Conservation (phyloP, 2,797 vertebrate genomes). For the Threskiornis aethiopicus region DNA sequence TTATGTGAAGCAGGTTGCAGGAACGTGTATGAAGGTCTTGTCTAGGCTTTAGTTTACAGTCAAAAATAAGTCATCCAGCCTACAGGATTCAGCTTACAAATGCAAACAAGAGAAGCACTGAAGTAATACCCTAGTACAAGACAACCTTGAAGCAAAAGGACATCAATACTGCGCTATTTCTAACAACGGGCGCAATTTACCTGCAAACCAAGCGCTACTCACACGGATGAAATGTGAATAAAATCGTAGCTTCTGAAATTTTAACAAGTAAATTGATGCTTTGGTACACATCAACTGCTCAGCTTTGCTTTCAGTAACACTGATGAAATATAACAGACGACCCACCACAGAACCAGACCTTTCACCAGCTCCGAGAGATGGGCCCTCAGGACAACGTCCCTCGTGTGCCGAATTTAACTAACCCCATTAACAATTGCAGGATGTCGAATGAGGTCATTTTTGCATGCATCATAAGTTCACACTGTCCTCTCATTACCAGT, state of each 20-base stretch:
- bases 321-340: not conserved
- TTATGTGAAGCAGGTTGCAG: not conserved
- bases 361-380: not conserved
- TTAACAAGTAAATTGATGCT: not conserved
- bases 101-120: not conserved
- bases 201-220: not conserved
- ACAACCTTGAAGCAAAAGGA: not conserved
- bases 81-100: not conserved
- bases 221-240: not conserved
- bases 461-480: conserved; percentile 6
- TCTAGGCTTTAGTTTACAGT: not conserved
- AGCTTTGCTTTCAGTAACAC: not conserved
- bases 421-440: conserved; percentile 55
- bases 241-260: not conserved
- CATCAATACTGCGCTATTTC: not conserved
- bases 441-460: conserved; percentile 50
- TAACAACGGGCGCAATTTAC: not conserved
- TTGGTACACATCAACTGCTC: not conserved
- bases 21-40: not conserved
- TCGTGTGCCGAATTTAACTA: not conserved
- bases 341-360: not conserved
- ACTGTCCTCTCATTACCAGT: conserved; percentile 48
- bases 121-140: not conserved
- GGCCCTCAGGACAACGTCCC: conserved; percentile 36
- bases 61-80: not conserved